Conservation (phyloP, 2,888 invertebrate species). For the Drosophila mimica region DNA sequence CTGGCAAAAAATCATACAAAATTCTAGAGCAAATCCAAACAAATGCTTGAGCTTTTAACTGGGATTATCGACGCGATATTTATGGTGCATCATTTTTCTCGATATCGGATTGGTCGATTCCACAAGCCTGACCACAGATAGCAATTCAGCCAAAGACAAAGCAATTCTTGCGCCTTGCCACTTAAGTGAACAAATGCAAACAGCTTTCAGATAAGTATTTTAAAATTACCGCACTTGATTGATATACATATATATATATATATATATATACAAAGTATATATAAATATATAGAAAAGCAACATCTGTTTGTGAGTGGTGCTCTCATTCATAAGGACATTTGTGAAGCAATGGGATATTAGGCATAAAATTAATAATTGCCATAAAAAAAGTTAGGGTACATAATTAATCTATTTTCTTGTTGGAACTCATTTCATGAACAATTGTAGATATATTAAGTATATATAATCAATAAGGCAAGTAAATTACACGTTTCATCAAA, state of each 20-base stretch:
- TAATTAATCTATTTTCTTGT: not conserved
- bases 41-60: conserved; percentile 77
- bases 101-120: conserved; percentile 33
- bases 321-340: not conserved
- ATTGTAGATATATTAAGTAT: not conserved
- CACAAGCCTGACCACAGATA: conserved; percentile 39
- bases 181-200: conserved; percentile 27
- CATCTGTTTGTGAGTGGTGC: conserved; percentile 10
- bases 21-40: conserved; percentile 67
- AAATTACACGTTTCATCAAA: not conserved
- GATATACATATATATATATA: not conserved
- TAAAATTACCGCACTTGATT: conserved; percentile 4
- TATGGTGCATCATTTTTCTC: conserved; percentile 72
- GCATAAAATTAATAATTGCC: not conserved
- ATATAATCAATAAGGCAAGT: not conserved
- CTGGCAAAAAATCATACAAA: conserved; percentile 41
- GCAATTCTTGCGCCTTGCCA: not conserved
- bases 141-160: conserved; percentile 14
- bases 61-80: conserved; percentile 76
- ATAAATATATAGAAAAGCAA: not conserved
- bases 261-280: not conserved
- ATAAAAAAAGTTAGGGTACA: not conserved
- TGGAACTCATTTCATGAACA: not conserved
- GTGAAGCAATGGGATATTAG: not conserved
- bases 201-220: conserved; percentile 21